A percentile compares a stretch with the other conserved stretches of the same genome.
phyloP scores from a whole-genome alignment of 2,888 invertebrate species.

The Diaphora mendica region DNA sequence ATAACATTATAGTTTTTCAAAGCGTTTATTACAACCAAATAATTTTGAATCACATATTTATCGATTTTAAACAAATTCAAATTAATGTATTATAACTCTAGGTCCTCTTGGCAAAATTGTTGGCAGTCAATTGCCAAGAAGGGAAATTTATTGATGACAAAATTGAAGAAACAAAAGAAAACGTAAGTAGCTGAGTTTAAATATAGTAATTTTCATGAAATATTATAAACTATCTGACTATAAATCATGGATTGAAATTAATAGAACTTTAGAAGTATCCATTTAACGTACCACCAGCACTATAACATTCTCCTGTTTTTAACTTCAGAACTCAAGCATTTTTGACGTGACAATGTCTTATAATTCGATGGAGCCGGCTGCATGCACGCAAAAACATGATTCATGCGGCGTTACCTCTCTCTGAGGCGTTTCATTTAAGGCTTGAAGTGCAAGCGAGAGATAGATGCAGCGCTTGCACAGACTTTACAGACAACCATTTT shows the following conservation, averaged over 20 bases:
- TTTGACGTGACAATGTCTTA: too few species aligned
- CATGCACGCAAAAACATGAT: too few species aligned
- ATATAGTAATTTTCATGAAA: neutral
- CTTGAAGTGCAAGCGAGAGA: too few species aligned
- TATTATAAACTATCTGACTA: neutral
- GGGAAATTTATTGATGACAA: constrained; percentile 58
- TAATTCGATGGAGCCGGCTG: too few species aligned
- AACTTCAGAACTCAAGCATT: too few species aligned
- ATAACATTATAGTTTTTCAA: neutral
- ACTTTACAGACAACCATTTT: too few species aligned
- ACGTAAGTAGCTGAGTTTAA: constrained; percentile 59
- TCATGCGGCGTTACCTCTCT: too few species aligned
- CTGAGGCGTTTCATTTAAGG: too few species aligned
- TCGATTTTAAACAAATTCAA: neutral
- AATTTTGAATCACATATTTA: neutral
- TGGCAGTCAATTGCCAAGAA: constrained; percentile 74
- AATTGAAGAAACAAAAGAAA: constrained; percentile 49
- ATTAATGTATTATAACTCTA: constrained; percentile 42
- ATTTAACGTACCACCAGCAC: too few species aligned
- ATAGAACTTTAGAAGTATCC: too few species aligned
- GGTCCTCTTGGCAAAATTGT: constrained; percentile 75
- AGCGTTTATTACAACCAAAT: neutral
- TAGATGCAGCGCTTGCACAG: too few species aligned
- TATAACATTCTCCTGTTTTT: too few species aligned
- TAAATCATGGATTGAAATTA: neutral